Evolutionary conservation across 2,888 invertebrate genomes (phyloP).

Genomic region (Mythimna ferrago): DNA sequence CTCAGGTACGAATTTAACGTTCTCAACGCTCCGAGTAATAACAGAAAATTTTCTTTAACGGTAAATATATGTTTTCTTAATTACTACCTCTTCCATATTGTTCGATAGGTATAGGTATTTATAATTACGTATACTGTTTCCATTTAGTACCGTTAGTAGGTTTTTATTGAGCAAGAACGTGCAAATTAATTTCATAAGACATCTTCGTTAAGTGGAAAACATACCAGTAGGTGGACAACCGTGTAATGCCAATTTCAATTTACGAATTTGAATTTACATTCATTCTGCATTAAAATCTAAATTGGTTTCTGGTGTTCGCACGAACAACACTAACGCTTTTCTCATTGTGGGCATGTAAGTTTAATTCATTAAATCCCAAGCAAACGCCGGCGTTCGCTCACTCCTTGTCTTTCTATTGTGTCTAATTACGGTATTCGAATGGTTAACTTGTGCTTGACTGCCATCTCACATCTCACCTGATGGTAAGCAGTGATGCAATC

Average conservation of each 20-base stretch:
- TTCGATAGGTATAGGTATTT: conserved; percentile 36
- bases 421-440: too few species aligned
- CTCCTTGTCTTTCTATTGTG: too few species aligned
- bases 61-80: conserved; percentile 52
- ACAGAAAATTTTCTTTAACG: conserved; percentile 34
- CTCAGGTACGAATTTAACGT: conserved; percentile 2
- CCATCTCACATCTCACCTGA: too few species aligned
- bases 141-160: conserved; percentile 48
- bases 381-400: too few species aligned
- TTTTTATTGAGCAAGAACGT: conserved; percentile 52
- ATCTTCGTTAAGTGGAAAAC: conserved; percentile 55
- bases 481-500: too few species aligned
- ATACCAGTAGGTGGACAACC: conserved; percentile 45
- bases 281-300: conserved; percentile 52
- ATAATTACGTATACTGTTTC: conserved; percentile 51
- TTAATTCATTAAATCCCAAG: neutral
- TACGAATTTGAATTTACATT: conserved; percentile 48
- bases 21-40: conserved; percentile 9
- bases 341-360: conserved; percentile 5
- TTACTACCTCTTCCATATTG: conserved; percentile 46
- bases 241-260: conserved; percentile 58
- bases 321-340: conserved; percentile 26
- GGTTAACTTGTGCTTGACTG: too few species aligned
- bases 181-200: conserved; percentile 56
- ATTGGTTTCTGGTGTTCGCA: conserved; percentile 51